Evolutionary conservation across 2,888 invertebrate species (phyloP).

Genomic region (Hipparchia semele): DNA sequence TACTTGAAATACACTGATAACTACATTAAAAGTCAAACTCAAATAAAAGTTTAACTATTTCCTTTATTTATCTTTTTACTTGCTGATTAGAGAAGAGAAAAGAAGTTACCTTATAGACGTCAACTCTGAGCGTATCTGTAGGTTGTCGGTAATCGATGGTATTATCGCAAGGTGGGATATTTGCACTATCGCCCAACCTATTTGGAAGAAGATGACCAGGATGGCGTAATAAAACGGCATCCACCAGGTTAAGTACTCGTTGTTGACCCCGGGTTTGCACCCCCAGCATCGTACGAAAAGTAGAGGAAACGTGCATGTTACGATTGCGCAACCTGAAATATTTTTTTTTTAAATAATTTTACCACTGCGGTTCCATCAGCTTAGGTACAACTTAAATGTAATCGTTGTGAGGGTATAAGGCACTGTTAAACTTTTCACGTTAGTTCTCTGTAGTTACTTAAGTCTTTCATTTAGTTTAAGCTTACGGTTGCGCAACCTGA

Average conservation of each 20-base stretch:
- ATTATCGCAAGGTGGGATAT: slow-evolving; percentile 97
- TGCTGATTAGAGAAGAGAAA: not conserved
- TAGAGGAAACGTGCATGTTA: slow-evolving; percentile 89
- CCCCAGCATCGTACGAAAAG: slow-evolving; percentile 89
- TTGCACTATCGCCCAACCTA: slow-evolving; percentile 97
- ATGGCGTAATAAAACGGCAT: slow-evolving; percentile 81
- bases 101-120: slow-evolving; percentile 88
- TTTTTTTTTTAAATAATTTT: not conserved
- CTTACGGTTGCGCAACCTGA: slow-evolving; percentile 44
- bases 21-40: too few species aligned
- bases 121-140: slow-evolving; percentile 88
- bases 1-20: too few species aligned
- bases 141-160: slow-evolving; percentile 88
- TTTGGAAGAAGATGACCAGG: slow-evolving; percentile 91
- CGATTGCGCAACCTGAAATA: slow-evolving; percentile 62
- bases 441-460: too few species aligned
- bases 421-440: too few species aligned
- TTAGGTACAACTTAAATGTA: too few species aligned
- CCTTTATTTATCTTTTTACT: too few species aligned
- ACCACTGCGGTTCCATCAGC: not conserved
- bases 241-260: slow-evolving; percentile 74
- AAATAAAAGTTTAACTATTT: too few species aligned
- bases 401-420: too few species aligned
- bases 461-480: too few species aligned
- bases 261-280: slow-evolving; percentile 66